Evolutionary conservation across 2,797 vertebrate genomes (phyloP).

Genomic region (Acanthopagrus latus): DNA sequence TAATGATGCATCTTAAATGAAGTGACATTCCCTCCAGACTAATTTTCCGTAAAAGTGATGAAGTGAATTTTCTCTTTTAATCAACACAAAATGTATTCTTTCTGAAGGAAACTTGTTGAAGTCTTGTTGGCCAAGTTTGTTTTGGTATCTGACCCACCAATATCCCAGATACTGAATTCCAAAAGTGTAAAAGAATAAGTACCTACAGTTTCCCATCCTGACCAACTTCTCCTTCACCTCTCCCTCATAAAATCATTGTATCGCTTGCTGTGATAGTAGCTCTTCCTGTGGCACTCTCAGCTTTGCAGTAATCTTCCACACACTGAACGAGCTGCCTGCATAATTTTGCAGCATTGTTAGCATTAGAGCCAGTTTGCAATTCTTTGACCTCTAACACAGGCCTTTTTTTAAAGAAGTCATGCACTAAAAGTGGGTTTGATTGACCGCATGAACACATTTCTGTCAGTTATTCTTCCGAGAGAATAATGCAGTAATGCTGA

Average conservation of each 20-base stretch:
- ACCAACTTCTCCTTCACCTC: neutral
- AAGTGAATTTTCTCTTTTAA: constrained; percentile 33
- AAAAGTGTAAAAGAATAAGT: neutral
- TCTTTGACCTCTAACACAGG: neutral
- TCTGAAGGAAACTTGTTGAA: constrained; percentile 18
- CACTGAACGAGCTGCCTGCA: neutral
- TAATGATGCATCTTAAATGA: constrained; percentile 8
- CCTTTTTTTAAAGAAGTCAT: neutral
- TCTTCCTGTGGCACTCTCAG: neutral
- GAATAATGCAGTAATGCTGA: neutral
- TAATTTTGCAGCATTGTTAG: neutral
- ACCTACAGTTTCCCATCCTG: neutral
- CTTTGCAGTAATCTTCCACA: neutral
- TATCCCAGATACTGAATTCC: constrained; percentile 9
- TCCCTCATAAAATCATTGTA: neutral
- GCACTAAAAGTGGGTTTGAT: too few species aligned
- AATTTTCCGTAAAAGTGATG: constrained; percentile 14
- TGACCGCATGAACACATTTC: neutral
- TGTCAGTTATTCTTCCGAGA: neutral
- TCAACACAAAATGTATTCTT: neutral
- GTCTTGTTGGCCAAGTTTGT: constrained; percentile 12
- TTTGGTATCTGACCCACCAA: constrained; percentile 16
- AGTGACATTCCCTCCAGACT: neutral
- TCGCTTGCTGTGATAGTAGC: neutral
- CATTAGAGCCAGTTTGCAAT: too few species aligned